These are phyloP conservation scores for Halictus ligatus DNA, from an alignment of 2,888 invertebrate genomes.

Conservation along the genomic window DNA sequence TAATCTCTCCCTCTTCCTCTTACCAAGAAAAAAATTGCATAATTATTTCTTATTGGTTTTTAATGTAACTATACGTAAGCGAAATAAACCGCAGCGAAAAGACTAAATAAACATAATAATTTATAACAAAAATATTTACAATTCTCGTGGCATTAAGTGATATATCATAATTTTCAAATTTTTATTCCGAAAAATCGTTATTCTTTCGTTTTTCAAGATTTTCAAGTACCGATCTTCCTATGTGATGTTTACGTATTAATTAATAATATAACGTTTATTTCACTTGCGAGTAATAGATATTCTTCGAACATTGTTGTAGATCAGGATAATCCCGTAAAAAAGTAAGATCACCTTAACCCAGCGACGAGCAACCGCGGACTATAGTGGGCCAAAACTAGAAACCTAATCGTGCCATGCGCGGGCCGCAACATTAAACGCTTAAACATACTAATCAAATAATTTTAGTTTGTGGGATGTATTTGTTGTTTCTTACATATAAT, in stretches of 20 bases:
- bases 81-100: neutral
- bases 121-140: neutral
- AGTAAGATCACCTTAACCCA: too few relatives aligned
- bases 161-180: neutral
- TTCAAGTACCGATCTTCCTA: neutral
- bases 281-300: too few relatives aligned
- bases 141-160: neutral
- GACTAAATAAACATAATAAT: neutral
- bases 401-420: too few relatives aligned
- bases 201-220: neutral
- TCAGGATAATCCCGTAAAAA: too few relatives aligned
- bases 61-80: neutral
- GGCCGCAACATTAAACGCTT: too few relatives aligned
- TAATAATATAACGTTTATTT: neutral
- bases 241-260: too few relatives aligned
- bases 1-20: neutral
- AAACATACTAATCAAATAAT: too few relatives aligned
- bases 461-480: too few relatives aligned
- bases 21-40: neutral
- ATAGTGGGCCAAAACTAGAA: too few relatives aligned
- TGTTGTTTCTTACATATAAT: too few relatives aligned
- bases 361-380: too few relatives aligned
- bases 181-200: neutral
- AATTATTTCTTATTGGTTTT: neutral
- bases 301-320: too few relatives aligned